phyloP scores from a whole-genome alignment of 1,140 invertebrate genomes.

The Metaphire vulgaris region DNA sequence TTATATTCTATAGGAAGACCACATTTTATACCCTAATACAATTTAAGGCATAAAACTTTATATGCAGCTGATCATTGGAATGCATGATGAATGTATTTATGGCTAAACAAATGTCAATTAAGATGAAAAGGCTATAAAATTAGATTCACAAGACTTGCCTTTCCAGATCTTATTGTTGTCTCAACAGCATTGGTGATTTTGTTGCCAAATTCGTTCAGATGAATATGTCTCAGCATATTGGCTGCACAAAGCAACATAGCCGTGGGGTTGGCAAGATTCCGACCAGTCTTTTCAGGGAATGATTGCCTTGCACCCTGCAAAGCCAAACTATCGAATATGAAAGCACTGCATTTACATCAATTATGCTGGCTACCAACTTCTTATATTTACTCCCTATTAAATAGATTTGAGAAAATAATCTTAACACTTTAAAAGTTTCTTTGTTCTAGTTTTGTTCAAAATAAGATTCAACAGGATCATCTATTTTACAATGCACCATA shows the following conservation, averaged over 20 bases:
- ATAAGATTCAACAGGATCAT: too few species aligned
- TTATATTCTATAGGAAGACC: too few species aligned
- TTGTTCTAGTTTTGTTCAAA: neutral
- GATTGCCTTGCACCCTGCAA: slow-evolving; percentile 71
- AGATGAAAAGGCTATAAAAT: too few species aligned
- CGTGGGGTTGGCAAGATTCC: slow-evolving; percentile 98
- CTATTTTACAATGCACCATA: too few species aligned
- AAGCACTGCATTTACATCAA: neutral
- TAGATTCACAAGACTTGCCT: too few species aligned
- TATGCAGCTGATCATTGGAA: too few species aligned
- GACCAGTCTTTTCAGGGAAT: slow-evolving; percentile 90
- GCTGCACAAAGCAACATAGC: slow-evolving; percentile 89
- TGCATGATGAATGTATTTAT: too few species aligned
- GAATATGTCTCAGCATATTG: slow-evolving; percentile 68
- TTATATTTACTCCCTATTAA: neutral
- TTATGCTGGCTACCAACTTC: neutral
- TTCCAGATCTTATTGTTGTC: neutral
- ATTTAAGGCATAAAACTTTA: too few species aligned
- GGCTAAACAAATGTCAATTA: too few species aligned
- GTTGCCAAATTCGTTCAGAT: neutral
- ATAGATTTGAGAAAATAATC: neutral
- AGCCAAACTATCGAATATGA: neutral
- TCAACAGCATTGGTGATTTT: slow-evolving; percentile 19
- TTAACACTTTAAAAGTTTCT: neutral
- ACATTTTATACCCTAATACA: too few species aligned